These are phyloP conservation scores for Mungos mungo DNA, from an alignment of 2,113 vertebrate species.

Conservation along the genomic window DNA sequence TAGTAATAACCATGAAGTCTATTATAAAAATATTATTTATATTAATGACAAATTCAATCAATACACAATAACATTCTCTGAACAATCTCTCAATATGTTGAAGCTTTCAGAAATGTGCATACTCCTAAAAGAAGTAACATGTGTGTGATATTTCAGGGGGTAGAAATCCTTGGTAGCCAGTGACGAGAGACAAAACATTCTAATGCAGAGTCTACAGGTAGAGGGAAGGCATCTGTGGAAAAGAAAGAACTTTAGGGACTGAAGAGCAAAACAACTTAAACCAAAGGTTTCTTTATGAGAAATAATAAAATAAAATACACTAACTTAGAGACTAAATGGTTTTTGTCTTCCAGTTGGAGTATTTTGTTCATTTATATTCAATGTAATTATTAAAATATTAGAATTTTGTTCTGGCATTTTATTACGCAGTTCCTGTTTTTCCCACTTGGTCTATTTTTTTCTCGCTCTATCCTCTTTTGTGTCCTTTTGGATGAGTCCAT, in stretches of 20 bases:
- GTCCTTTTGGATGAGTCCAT: not conserved
- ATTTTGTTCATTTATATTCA: not conserved
- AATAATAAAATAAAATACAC: not conserved
- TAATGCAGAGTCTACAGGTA: not conserved
- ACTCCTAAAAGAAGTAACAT: not conserved
- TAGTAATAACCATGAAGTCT: not conserved
- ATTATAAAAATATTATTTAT: not conserved
- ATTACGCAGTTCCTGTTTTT: not conserved
- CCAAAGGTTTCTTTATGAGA: not conserved
- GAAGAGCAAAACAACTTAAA: not conserved
- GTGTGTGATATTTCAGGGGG: not conserved
- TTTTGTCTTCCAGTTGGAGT: not conserved
- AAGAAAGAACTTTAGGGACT: not conserved
- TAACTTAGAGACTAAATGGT: not conserved
- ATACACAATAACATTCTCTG: not conserved
- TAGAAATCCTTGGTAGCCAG: not conserved
- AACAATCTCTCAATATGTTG: not conserved
- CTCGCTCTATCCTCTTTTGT: not conserved
- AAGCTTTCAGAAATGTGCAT: not conserved
- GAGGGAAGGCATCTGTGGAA: not conserved
- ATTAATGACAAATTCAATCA: not conserved
- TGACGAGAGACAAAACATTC: not conserved
- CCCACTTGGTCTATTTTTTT: not conserved
- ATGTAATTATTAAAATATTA: not conserved
- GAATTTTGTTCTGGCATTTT: not conserved